Conservation (phyloP, 2,888 invertebrate genomes). For the Noctua janthe region DNA sequence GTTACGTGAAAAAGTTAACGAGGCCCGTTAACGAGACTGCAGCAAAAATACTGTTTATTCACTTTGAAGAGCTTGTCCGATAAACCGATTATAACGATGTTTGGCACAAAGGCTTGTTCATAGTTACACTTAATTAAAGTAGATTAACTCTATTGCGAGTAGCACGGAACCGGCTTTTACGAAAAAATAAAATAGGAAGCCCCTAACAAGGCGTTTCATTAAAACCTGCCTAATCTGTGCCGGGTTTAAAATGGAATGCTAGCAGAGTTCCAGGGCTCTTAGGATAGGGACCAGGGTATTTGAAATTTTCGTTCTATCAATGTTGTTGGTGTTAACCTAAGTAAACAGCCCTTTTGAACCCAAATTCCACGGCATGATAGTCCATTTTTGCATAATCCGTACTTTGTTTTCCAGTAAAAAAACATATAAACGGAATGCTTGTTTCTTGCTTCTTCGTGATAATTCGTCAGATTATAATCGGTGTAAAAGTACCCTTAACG, state of each 20-base stretch:
- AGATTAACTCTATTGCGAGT: slow-evolving; percentile 54
- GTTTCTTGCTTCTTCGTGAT: too few species aligned
- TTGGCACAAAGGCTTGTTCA: slow-evolving; percentile 70
- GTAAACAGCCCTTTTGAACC: slow-evolving; percentile 33
- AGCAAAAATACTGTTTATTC: slow-evolving; percentile 71
- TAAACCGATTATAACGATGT: slow-evolving; percentile 77
- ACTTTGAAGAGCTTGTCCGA: slow-evolving; percentile 71
- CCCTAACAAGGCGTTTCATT: slow-evolving; percentile 45
- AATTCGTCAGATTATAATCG: too few species aligned
- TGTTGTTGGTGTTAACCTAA: slow-evolving; percentile 18
- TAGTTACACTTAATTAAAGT: slow-evolving; percentile 64
- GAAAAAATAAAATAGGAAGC: slow-evolving; percentile 28
- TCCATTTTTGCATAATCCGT: not conserved
- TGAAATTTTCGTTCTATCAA: slow-evolving; percentile 1
- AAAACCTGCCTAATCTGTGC: slow-evolving; percentile 37
- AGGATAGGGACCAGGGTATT: slow-evolving; percentile 2
- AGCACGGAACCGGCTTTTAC: slow-evolving; percentile 22
- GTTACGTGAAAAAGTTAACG: slow-evolving; percentile 48
- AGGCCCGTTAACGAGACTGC: slow-evolving; percentile 63
- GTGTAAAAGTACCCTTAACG: too few species aligned
- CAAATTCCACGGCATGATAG: not conserved
- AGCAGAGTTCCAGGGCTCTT: not conserved
- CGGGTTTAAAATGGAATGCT: slow-evolving; percentile 14
- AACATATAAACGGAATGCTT: not conserved
- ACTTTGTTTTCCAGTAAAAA: not conserved